Conservation (phyloP, 2,113 vertebrate genomes). For the Lonchura striata region DNA sequence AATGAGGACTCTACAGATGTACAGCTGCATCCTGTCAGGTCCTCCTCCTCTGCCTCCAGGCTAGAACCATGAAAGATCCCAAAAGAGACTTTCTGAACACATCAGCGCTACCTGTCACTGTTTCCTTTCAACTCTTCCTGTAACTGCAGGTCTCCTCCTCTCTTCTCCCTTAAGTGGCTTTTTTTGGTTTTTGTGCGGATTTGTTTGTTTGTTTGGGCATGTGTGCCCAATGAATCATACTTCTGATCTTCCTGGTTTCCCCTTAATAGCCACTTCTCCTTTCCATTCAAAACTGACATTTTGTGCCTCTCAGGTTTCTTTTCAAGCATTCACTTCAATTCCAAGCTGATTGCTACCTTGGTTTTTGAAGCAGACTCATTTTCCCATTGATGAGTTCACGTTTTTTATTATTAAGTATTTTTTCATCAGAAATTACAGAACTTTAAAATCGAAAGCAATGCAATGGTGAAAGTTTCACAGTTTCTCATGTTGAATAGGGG, state of each 20-base stretch:
- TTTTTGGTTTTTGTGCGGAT: not conserved
- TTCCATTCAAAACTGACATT: not conserved
- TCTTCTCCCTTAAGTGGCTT: not conserved
- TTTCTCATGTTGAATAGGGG: not conserved
- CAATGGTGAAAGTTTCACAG: not conserved
- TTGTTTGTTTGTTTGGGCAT: not conserved
- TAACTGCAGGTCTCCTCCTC: rapidly evolving
- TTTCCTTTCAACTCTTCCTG: not conserved
- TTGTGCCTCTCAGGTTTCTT: not conserved
- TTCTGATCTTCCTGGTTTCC: not conserved
- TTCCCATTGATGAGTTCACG: not conserved
- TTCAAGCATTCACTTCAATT: not conserved
- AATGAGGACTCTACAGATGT: not conserved
- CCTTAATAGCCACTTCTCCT: not conserved
- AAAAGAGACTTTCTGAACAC: not conserved
- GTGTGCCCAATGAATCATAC: not conserved
- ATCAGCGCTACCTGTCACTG: not conserved
- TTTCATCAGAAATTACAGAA: not conserved
- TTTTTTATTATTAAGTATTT: not conserved
- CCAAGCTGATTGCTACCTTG: not conserved
- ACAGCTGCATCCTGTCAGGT: not conserved
- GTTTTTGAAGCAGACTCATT: not conserved
- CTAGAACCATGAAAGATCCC: not conserved
- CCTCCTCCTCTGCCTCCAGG: not conserved
- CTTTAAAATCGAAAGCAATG: not conserved